Evolutionary conservation across 64 coral and sea anemone genomes (phyloP), one percentile per base, ranked within the genome.

Genomic region (Astreopora myriophthalma): DNA sequence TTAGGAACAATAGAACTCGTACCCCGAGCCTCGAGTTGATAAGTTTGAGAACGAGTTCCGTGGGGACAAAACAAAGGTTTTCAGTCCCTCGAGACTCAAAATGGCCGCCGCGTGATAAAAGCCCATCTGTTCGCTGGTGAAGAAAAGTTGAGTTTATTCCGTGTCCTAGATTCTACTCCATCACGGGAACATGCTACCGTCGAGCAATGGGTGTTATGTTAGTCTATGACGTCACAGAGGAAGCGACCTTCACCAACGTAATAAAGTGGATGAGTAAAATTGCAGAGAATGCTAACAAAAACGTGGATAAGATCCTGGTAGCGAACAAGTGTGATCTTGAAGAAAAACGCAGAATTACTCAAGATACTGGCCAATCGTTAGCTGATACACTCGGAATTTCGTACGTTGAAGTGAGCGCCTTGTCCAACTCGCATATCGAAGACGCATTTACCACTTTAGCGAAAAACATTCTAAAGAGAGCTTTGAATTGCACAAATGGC

Each of bases 281-380:
- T 65, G 80, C 87, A 31, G 97, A 99, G 42, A 88, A 99, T 88
- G 82, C 94, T 8, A 95, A 91, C 34, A 92, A 94, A 93, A 92
- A 99, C 72, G 94, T 99, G 0, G 78, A 93, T 14, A 92, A 79
- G 77, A 88, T 99, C 87, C 80, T 99, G 16, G 34, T 99, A 48
- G 97, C 87, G 9, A 99, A 96, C 79, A 99, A 99, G 89, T 99
- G 97, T 69, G 97, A 99, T 68, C 31, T 99, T 19, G 73, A 93
- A 22, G 87, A 90, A 4, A 96, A 94, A 48, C 86, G 97, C 14
- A 73, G 67, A 73, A 84, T 99, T 27, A 72, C 86, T 3, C 20
- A 17, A 80, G 88, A 84, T 63, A 79, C 69, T 46, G 97, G 94
- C 2, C 87, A 94, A 90, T 88, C 92, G 31, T 84, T 95, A n/a